These are phyloP conservation scores for Alouatta palliata DNA, from an alignment of 2,113 vertebrate species.

Conservation along the genomic window DNA sequence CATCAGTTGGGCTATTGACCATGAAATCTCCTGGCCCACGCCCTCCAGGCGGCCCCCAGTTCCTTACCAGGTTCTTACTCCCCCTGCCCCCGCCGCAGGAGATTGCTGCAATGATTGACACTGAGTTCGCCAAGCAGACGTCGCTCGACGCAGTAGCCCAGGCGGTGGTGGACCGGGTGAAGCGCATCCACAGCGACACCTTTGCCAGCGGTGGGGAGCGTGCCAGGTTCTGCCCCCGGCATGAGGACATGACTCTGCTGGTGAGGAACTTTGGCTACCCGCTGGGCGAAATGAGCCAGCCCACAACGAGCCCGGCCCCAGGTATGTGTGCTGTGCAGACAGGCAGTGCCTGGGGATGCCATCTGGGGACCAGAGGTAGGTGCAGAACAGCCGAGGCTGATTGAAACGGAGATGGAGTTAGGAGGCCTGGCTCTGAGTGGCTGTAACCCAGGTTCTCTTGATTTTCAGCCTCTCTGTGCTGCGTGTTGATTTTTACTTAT, in stretches of 20 bases:
- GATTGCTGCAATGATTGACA: slow-evolving; percentile 97
- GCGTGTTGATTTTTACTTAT: neutral
- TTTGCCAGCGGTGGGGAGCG: slow-evolving; percentile 93
- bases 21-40: neutral
- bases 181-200: slow-evolving; percentile 94
- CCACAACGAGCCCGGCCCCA: slow-evolving; percentile 88
- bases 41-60: neutral
- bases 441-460: neutral
- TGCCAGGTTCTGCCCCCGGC: slow-evolving; percentile 91
- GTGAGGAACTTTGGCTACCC: slow-evolving; percentile 95
- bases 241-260: slow-evolving; percentile 98
- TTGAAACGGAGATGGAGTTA: accelerated
- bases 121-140: slow-evolving; percentile 95
- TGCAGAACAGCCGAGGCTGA: neutral
- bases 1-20: neutral
- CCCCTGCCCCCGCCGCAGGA: slow-evolving; percentile 84
- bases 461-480: neutral
- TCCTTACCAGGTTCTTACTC: neutral
- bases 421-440: neutral
- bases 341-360: accelerated
- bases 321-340: slow-evolving; percentile 79
- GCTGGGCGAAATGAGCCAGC: slow-evolving; percentile 89
- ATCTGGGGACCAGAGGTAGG: accelerated
- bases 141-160: slow-evolving; percentile 94
- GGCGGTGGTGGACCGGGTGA: slow-evolving; percentile 96